Evolutionary conservation across 1,140 invertebrate genomes (phyloP).

Genomic region (Habropoda laboriosa): DNA sequence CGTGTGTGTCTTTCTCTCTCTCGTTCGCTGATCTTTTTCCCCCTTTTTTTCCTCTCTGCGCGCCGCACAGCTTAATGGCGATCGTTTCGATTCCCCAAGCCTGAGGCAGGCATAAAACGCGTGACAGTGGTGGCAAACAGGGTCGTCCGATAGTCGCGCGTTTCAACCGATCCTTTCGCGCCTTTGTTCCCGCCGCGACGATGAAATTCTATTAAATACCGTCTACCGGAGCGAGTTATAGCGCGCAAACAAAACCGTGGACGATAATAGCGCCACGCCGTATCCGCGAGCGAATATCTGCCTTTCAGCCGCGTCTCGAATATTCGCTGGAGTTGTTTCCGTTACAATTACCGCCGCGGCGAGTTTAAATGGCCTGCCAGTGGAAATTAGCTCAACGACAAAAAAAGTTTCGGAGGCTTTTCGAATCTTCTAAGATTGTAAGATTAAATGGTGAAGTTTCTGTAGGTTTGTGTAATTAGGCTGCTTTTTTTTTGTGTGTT

Average conservation of each 20-base stretch:
- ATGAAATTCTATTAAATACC: slow-evolving; percentile 29
- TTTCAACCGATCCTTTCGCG: slow-evolving; percentile 38
- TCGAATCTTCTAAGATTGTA: too few species aligned
- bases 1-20: neutral
- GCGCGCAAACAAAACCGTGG: neutral
- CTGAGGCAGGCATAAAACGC: slow-evolving; percentile 17
- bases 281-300: neutral
- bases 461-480: too few species aligned
- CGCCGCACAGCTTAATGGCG: slow-evolving; percentile 41
- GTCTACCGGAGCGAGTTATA: neutral
- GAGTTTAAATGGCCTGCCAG: neutral
- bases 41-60: neutral
- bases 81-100: slow-evolving; percentile 12
- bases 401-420: too few species aligned
- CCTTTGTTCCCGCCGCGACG: neutral
- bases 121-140: slow-evolving; percentile 37
- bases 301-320: neutral
- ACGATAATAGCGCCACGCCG: neutral
- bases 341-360: neutral
- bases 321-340: neutral
- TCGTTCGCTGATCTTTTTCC: neutral
- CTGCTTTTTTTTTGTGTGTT: too few species aligned
- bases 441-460: too few species aligned
- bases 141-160: slow-evolving; percentile 8
- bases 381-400: neutral